Conservation (phyloP, 2,888 invertebrate genomes). For the Plebejus argus region DNA sequence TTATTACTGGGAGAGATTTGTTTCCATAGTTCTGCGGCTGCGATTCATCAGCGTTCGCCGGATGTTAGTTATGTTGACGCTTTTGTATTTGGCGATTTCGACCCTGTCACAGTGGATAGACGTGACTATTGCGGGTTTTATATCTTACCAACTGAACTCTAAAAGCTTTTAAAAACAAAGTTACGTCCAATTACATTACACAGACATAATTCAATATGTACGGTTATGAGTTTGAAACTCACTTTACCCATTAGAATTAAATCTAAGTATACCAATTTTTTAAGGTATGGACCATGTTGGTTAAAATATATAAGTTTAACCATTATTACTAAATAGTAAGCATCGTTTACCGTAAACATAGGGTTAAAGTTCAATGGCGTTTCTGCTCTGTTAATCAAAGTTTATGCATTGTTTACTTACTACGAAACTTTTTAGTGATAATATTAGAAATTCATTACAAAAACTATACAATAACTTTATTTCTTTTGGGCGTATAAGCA, state of each 20-base stretch:
- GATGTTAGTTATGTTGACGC: conserved; percentile 76
- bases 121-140: conserved; percentile 55
- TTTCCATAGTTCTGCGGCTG: conserved; percentile 77
- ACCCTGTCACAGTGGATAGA: conserved; percentile 59
- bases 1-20: conserved; percentile 76
- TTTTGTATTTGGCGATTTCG: conserved; percentile 68
- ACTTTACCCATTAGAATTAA: too few relatives aligned
- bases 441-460: not conserved
- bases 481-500: too few relatives aligned
- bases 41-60: conserved; percentile 75
- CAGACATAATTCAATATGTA: not conserved
- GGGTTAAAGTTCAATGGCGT: conserved; percentile 10
- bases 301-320: too few relatives aligned
- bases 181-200: not conserved
- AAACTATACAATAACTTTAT: too few relatives aligned
- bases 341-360: not conserved
- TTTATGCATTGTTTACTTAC: not conserved
- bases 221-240: not conserved
- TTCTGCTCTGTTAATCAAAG: conserved; percentile 21
- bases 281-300: too few relatives aligned
- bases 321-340: not conserved
- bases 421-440: not conserved
- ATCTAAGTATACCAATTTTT: too few relatives aligned
- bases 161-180: conserved; percentile 40
- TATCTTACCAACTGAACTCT: conserved; percentile 48